Evolutionary conservation across 1,140 invertebrate species (phyloP).

Genomic region (Microplitis demolitor): DNA sequence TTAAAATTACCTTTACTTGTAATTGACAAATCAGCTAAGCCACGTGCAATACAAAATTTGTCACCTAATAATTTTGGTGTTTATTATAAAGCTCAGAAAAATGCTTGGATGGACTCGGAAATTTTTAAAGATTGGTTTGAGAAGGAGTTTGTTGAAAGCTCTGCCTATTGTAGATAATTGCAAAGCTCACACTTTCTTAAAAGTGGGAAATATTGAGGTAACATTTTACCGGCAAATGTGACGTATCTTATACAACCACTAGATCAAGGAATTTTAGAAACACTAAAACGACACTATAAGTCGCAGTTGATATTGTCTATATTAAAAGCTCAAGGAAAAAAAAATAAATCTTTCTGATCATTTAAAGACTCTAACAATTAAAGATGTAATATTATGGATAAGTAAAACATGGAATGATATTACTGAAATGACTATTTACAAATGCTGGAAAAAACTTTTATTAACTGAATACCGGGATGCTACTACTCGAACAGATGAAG

Average conservation of each 20-base stretch:
- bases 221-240: slow-evolving; percentile 58
- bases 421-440: slow-evolving; percentile 9
- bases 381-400: slow-evolving; percentile 16
- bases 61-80: slow-evolving; percentile 7
- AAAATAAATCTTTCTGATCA: neutral
- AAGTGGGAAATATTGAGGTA: slow-evolving; percentile 38
- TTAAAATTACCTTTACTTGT: slow-evolving; percentile 33
- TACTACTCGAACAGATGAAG: neutral
- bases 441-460: slow-evolving; percentile 19
- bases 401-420: slow-evolving; percentile 4
- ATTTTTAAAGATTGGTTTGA: too few species aligned
- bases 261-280: slow-evolving; percentile 44
- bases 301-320: slow-evolving; percentile 4
- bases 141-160: neutral
- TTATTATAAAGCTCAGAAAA: too few species aligned
- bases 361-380: slow-evolving; percentile 14
- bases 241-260: slow-evolving; percentile 56
- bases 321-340: slow-evolving; percentile 3
- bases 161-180: slow-evolving; percentile 47
- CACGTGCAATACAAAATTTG: slow-evolving; percentile 27
- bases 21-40: slow-evolving; percentile 34
- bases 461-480: neutral
- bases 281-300: slow-evolving; percentile 39
- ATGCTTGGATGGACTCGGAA: too few species aligned
- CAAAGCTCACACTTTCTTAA: slow-evolving; percentile 36